A percentile compares a stretch with the other conserved stretches of the same genome.
These are phyloP conservation scores for Drusus annulatus DNA, from an alignment of 1,140 invertebrate species.

Conservation along the genomic window DNA sequence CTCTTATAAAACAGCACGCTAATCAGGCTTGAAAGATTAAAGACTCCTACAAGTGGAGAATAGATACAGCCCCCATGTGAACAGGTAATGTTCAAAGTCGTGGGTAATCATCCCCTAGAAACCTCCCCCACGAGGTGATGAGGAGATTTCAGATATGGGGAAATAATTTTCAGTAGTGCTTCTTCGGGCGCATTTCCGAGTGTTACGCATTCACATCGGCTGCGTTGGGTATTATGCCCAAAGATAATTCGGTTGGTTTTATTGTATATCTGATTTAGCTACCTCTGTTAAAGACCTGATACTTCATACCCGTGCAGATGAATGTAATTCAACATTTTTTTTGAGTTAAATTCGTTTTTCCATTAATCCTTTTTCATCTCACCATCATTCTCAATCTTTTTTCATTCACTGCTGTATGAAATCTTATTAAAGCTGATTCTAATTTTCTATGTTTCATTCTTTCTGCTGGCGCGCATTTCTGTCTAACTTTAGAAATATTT, in stretches of 20 bases:
- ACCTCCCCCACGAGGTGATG: conserved; percentile 22
- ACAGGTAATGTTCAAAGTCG: conserved; percentile 26
- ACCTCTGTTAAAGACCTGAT: conserved; percentile 39
- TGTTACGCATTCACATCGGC: conserved; percentile 55
- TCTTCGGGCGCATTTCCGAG: conserved; percentile 33
- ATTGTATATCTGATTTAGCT: conserved; percentile 51
- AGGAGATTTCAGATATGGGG: conserved; percentile 48
- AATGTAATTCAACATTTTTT: background rate
- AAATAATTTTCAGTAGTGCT: conserved; percentile 45
- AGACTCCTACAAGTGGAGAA: too few species aligned
- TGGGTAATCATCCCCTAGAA: conserved; percentile 8
- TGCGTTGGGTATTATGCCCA: conserved; percentile 53
- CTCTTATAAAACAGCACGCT: too few species aligned
- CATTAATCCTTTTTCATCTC: too few species aligned
- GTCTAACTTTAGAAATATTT: too few species aligned
- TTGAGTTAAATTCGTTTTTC: too few species aligned
- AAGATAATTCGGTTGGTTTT: conserved; percentile 41
- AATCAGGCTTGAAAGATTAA: too few species aligned
- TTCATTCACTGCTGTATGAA: too few species aligned
- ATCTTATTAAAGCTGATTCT: too few species aligned
- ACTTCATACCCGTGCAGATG: background rate
- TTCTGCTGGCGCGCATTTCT: too few species aligned
- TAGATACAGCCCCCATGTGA: background rate
- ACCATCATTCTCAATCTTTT: too few species aligned
- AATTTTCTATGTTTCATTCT: too few species aligned